Percentiles rank a stretch among this genome's conserved stretches.
These are phyloP conservation scores for Candidula unifasciata DNA, from an alignment of 2,888 invertebrate genomes.

Conservation along the genomic window DNA sequence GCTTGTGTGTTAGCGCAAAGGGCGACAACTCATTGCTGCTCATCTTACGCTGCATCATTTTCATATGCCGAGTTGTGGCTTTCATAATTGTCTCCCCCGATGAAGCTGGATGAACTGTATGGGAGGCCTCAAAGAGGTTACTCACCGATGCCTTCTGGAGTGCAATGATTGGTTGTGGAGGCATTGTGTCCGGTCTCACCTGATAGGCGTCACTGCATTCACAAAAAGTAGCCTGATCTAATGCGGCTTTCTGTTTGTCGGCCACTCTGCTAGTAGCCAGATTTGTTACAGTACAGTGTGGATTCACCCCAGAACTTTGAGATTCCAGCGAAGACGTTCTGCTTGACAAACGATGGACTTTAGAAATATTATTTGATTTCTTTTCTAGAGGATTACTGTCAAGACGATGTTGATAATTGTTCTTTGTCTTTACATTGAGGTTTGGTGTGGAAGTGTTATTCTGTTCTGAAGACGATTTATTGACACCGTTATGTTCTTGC, in stretches of 20 bases:
- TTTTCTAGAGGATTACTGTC: not conserved
- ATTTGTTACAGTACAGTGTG: not conserved
- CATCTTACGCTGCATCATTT: constrained; percentile 62
- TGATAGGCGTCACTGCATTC: not conserved
- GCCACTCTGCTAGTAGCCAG: too few species aligned
- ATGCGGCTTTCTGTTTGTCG: not conserved
- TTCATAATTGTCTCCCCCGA: constrained; percentile 58
- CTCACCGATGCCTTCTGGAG: constrained; percentile 63
- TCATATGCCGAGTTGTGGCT: constrained; percentile 62
- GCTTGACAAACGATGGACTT: not conserved
- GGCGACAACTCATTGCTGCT: constrained; percentile 67
- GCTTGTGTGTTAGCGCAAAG: constrained; percentile 62
- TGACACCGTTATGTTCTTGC: not conserved
- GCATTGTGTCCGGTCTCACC: constrained; percentile 44
- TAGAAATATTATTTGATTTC: too few species aligned
- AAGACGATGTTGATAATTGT: constrained; percentile 3
- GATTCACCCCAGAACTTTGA: not conserved
- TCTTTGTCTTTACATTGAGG: not conserved
- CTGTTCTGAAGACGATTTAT: not conserved
- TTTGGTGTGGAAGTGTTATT: not conserved
- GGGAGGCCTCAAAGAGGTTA: constrained; percentile 57
- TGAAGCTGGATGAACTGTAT: constrained; percentile 14
- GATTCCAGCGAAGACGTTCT: not conserved
- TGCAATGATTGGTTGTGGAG: constrained; percentile 66
- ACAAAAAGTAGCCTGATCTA: not conserved